Evolutionary conservation across 2,113 vertebrate genomes (phyloP).

Genomic region (Microcebus jonahi): DNA sequence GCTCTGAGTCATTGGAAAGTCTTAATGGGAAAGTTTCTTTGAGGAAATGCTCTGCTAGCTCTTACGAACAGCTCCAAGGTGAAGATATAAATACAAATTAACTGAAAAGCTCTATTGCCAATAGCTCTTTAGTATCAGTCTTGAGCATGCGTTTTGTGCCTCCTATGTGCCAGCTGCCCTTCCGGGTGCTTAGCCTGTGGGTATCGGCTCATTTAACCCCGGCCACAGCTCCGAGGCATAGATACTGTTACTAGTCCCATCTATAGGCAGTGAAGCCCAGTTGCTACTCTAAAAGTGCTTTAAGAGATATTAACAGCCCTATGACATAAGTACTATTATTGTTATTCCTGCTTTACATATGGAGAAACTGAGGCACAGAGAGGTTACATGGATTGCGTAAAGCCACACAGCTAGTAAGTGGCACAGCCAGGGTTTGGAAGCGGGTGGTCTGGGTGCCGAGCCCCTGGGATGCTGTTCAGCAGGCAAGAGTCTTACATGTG

Average conservation of each 20-base stretch:
- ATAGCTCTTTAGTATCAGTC: neutral
- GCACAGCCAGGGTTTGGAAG: neutral
- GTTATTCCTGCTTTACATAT: neutral
- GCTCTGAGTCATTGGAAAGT: constrained; percentile 67
- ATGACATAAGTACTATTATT: neutral
- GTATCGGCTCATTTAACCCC: neutral
- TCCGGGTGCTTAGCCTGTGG: neutral
- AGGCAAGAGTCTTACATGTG: neutral
- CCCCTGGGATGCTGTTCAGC: neutral
- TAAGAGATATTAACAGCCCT: neutral
- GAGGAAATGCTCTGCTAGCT: constrained; percentile 46
- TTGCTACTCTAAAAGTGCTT: neutral
- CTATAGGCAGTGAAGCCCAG: neutral
- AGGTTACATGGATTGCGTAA: neutral
- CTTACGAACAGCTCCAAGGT: neutral
- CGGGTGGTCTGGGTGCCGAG: neutral
- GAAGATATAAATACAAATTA: neutral
- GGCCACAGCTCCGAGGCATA: neutral
- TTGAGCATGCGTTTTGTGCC: rapidly evolving
- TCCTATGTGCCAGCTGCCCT: neutral
- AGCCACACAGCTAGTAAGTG: neutral
- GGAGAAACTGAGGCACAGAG: neutral
- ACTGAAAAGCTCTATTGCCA: neutral
- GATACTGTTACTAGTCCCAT: neutral
- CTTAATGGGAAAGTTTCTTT: constrained; percentile 54